Base-by-base conservation (phyloP, 2,797 vertebrate genomes). In the Euphonia xanthogaster region DNA sequence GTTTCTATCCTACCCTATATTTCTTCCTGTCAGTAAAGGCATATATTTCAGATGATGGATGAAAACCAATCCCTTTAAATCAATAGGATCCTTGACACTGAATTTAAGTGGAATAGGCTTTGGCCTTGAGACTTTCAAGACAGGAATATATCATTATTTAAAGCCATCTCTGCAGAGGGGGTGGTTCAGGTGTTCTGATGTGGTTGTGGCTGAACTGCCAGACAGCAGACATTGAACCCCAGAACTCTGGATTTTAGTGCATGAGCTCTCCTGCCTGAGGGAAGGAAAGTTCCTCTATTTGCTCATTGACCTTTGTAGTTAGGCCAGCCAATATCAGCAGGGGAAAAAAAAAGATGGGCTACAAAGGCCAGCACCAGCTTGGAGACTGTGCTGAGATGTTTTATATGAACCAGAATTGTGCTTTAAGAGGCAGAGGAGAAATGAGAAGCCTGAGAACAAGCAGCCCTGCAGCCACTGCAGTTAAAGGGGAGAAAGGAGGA, bases 1-100 rank as follows among this genome's bases (percentile, higher is more conserved):
- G 3, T 53, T 88, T 61, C 47, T 78, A 7, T 40, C 28, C 12
- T 91, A 44, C 14, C 22, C 12, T 76, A 0, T 33, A 39, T 45
- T 90, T 90, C 83, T 84, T 24, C 47, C n/a, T 88, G 33, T 60
- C 73, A 60, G 16, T 73, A 81, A 81, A 79, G 27, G 14, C 13
- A 30, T 33, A 23, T 3, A 37, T 92, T 92, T 90, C 62, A 35
- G 39, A n/a, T 88, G 23, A 81, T 48, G 58, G 14, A 44, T 90
- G 24, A 82, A 94, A 93, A 65, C 14, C 20, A 83, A 24, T 80
- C 72, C 53, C 45, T 81, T 75, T 82, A 88, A 93, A 94, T 90
- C 90, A 86, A 81, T 53, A 78, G 31, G 23, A 78, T 61, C 28
- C 40, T 88, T 88, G 76, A 77, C 62, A 70, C 1, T 2, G 24